These are phyloP conservation scores for Drosophila nigromelanica DNA, from an alignment of 1,140 invertebrate species.

Conservation along the genomic window DNA sequence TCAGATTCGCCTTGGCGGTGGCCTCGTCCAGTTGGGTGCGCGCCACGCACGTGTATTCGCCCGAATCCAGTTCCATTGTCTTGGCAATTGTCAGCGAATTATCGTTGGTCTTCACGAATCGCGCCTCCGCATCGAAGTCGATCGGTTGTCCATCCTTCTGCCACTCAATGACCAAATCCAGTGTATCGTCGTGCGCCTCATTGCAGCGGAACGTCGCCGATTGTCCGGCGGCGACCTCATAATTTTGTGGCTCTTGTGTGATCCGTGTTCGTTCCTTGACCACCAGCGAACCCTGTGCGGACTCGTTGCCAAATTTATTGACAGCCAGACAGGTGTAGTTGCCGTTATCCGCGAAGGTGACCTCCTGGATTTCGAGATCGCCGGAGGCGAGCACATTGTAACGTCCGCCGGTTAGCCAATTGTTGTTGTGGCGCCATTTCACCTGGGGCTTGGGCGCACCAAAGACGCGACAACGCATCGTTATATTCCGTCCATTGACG, in stretches of 20 bases:
- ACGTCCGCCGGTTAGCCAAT: constrained; percentile 89
- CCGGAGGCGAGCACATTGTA: constrained; percentile 90
- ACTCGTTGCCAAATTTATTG: constrained; percentile 95
- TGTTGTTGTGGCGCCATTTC: constrained; percentile 94
- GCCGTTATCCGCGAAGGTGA: constrained; percentile 93
- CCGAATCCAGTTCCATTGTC: constrained; percentile 97
- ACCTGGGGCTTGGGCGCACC: constrained; percentile 97
- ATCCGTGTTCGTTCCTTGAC: constrained; percentile 95
- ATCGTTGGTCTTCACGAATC: constrained; percentile 93
- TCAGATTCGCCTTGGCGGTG: constrained; percentile 93
- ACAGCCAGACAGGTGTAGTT: constrained; percentile 95
- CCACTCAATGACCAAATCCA: constrained; percentile 94
- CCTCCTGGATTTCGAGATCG: constrained; percentile 93
- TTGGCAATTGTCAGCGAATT: constrained; percentile 97
- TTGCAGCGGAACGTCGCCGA: constrained; percentile 97
- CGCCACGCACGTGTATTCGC: constrained; percentile 98
- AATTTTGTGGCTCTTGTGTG: constrained; percentile 93
- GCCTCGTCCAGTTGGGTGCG: constrained; percentile 94
- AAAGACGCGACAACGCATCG: constrained; percentile 95
- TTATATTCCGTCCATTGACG: constrained; percentile 93
- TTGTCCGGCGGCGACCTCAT: constrained; percentile 94
- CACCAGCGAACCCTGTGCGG: constrained; percentile 89
- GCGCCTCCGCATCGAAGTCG: constrained; percentile 93
- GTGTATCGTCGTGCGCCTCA: constrained; percentile 92
- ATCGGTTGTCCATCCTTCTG: constrained; percentile 92